Conservation (phyloP, 2,797 vertebrate species). For the Microctenopoma steveboyesi region DNA sequence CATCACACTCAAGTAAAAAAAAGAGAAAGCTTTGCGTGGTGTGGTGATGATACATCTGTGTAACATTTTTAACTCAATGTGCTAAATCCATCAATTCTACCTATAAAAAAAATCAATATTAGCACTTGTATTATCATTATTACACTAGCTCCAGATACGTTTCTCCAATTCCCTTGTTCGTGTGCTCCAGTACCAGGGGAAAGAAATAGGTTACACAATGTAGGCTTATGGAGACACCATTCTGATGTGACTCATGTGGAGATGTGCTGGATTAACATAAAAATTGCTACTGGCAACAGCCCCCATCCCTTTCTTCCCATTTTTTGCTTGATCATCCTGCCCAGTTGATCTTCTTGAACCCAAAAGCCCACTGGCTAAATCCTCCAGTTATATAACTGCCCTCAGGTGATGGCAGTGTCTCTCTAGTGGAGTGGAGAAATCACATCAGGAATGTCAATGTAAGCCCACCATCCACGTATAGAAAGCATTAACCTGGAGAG, state of each 20-base stretch:
- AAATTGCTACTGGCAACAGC: conserved; percentile 52
- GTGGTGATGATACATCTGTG: neutral
- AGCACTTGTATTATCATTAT: neutral
- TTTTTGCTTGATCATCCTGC: conserved; percentile 72
- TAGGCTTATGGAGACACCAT: conserved; percentile 35
- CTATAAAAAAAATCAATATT: too few relatives aligned
- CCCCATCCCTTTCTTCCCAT: conserved; percentile 75
- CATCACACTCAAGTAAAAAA: too few relatives aligned
- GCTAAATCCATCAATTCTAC: neutral
- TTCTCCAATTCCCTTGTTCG: conserved; percentile 7
- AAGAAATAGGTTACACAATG: conserved; percentile 42
- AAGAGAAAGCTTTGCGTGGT: neutral
- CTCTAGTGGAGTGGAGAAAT: conserved; percentile 72
- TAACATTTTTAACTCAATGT: neutral
- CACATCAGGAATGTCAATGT: conserved; percentile 67
- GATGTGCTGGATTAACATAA: conserved; percentile 56
- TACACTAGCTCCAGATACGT: neutral
- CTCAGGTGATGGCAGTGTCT: conserved; percentile 60
- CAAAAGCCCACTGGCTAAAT: conserved; percentile 56
- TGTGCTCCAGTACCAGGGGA: neutral
- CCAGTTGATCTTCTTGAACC: conserved; percentile 67
- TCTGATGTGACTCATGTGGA: conserved; percentile 45
- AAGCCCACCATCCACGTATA: conserved; percentile 45
- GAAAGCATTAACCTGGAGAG: conserved; percentile 55
- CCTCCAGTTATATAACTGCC: conserved; percentile 61